These are phyloP conservation scores for Sturmia bella DNA, from an alignment of 2,888 invertebrate genomes.

Conservation along the genomic window DNA sequence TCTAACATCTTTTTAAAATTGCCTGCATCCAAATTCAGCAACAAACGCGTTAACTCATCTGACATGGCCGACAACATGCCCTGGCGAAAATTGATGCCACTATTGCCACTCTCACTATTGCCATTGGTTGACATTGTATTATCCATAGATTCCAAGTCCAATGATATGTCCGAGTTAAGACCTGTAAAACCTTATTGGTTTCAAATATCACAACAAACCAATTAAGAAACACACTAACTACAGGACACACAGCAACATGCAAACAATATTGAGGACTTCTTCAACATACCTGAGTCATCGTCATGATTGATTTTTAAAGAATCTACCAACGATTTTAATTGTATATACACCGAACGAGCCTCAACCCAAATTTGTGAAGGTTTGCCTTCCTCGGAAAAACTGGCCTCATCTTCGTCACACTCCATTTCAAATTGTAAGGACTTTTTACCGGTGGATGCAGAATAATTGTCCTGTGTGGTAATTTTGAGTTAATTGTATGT, in stretches of 20 bases:
- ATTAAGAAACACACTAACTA: conserved; percentile 50
- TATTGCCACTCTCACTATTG: conserved; percentile 71
- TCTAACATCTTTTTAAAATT: conserved; percentile 89
- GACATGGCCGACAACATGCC: conserved; percentile 88
- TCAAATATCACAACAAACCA: conserved; percentile 58
- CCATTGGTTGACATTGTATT: conserved; percentile 80
- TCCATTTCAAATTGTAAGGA: conserved; percentile 96
- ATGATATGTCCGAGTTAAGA: conserved; percentile 87
- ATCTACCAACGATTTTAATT: conserved; percentile 87
- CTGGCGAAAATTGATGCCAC: conserved; percentile 83
- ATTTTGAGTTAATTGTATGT: conserved; percentile 29
- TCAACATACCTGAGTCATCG: conserved; percentile 85
- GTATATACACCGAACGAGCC: conserved; percentile 88
- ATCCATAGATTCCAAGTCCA: conserved; percentile 84
- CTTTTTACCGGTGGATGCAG: conserved; percentile 81
- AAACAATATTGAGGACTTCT: neutral
- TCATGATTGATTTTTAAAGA: conserved; percentile 89
- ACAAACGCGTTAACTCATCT: conserved; percentile 88
- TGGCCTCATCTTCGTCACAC: conserved; percentile 86
- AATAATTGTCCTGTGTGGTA: conserved; percentile 76
- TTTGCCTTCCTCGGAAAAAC: conserved; percentile 80
- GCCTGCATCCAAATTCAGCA: conserved; percentile 88
- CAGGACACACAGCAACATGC: conserved; percentile 29
- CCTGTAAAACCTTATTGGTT: conserved; percentile 80
- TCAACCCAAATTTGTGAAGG: conserved; percentile 85